Evolutionary conservation across 2,113 vertebrate genomes (phyloP).

Genomic region (Scartelaos histophorus): DNA sequence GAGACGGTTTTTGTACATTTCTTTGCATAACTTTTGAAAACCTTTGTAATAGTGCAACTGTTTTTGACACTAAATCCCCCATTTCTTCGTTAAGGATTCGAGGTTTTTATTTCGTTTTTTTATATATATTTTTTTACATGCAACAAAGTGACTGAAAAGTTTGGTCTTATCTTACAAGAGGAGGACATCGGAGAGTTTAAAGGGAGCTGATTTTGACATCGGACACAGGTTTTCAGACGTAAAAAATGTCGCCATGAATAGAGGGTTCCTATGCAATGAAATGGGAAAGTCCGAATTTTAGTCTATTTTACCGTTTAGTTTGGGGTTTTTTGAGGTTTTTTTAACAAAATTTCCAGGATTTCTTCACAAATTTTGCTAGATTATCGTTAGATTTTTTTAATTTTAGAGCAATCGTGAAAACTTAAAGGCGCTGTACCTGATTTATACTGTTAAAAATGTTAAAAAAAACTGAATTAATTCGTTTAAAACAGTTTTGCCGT

Average conservation of each 20-base stretch:
- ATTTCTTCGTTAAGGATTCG: slow-evolving; percentile 3
- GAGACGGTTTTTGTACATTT: not conserved
- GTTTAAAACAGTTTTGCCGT: too few relatives aligned
- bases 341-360: not conserved
- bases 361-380: not conserved
- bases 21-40: slow-evolving; percentile 24
- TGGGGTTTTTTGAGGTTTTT: too few relatives aligned
- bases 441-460: too few relatives aligned
- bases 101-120: not conserved
- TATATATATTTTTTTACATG: not conserved
- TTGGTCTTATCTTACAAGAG: slow-evolving; percentile 6
- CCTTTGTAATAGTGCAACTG: slow-evolving; percentile 3
- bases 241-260: not conserved
- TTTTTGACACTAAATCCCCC: slow-evolving; percentile 8
- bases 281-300: not conserved
- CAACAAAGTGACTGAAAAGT: slow-evolving; percentile 9
- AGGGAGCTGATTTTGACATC: slow-evolving; percentile 8
- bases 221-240: not conserved
- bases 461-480: too few relatives aligned
- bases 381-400: not conserved
- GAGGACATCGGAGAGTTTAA: slow-evolving; percentile 3
- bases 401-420: not conserved
- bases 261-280: not conserved
- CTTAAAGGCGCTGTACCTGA: too few relatives aligned
- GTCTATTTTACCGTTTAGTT: not conserved